Percentiles rank a stretch among this genome's conserved stretches.
phyloP scores from a whole-genome alignment of 2,797 vertebrate genomes.

The Macropus fuliginosus region DNA sequence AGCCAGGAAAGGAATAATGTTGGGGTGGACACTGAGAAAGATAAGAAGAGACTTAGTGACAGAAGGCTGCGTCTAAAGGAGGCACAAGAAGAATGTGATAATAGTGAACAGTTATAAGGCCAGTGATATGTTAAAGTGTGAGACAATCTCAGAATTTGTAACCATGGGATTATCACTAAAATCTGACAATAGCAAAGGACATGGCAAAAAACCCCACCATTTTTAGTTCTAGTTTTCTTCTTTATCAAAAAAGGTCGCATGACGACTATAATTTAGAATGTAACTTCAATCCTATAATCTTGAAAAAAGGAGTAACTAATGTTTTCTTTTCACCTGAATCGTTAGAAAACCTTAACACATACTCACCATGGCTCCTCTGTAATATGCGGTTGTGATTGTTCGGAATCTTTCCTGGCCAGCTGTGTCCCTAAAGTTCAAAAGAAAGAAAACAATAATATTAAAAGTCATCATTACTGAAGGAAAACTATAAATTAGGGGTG shows the following conservation, averaged over 20 bases:
- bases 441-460: constrained; percentile 51
- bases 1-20: not conserved
- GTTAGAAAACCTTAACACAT: constrained; percentile 7
- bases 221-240: constrained; percentile 59
- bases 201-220: not conserved
- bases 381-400: constrained; percentile 98
- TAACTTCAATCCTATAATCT: constrained; percentile 14
- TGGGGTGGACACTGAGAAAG: constrained; percentile 2
- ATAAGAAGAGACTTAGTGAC: not conserved
- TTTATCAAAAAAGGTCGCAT: constrained; percentile 22
- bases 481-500: not conserved
- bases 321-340: constrained; percentile 6
- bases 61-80: not conserved
- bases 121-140: constrained; percentile 17
- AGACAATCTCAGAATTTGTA: constrained; percentile 5
- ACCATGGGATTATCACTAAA: constrained; percentile 38
- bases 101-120: not conserved
- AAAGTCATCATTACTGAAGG: constrained; percentile 40
- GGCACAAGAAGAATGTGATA: constrained; percentile 1
- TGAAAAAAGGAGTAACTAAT: constrained; percentile 43
- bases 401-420: constrained; percentile 99
- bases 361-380: constrained; percentile 98
- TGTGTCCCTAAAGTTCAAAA: constrained; percentile 91
- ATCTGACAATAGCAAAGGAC: constrained; percentile 48
- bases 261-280: not conserved